Evolutionary conservation across 2,888 invertebrate species (phyloP).

Genomic region (Xestia c-nigrum): DNA sequence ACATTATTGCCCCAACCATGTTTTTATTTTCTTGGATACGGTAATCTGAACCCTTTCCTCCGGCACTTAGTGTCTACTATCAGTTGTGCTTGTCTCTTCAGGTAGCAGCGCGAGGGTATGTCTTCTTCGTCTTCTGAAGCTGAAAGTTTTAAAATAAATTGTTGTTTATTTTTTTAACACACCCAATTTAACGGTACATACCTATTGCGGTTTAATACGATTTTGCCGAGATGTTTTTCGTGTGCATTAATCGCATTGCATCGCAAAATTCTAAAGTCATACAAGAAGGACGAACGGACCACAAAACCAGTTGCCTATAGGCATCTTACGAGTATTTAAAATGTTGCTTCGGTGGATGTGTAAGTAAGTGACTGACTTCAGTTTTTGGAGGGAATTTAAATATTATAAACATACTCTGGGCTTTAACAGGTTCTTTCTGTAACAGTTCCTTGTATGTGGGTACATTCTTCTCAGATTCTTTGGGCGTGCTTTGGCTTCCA

Average conservation of each 20-base stretch:
- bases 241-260: background rate
- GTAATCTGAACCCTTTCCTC: conserved; percentile 92
- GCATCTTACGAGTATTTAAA: background rate
- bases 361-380: background rate
- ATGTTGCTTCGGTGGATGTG: background rate
- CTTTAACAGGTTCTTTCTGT: conserved; percentile 81
- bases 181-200: background rate
- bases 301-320: background rate
- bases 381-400: background rate
- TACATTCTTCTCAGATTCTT: conserved; percentile 80
- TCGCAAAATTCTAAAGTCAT: background rate
- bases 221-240: background rate
- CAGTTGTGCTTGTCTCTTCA: conserved; percentile 95
- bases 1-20: background rate
- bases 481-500: conserved; percentile 83
- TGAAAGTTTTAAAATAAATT: conserved; percentile 66
- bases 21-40: conserved; percentile 79
- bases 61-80: conserved; percentile 96
- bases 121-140: conserved; percentile 96
- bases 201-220: background rate
- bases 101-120: conserved; percentile 94
- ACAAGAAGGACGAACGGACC: background rate
- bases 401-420: conserved; percentile 76
- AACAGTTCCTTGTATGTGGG: conserved; percentile 85
- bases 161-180: background rate